Conservation (phyloP, 1,140 invertebrate species). For the Drosophila erecta region DNA sequence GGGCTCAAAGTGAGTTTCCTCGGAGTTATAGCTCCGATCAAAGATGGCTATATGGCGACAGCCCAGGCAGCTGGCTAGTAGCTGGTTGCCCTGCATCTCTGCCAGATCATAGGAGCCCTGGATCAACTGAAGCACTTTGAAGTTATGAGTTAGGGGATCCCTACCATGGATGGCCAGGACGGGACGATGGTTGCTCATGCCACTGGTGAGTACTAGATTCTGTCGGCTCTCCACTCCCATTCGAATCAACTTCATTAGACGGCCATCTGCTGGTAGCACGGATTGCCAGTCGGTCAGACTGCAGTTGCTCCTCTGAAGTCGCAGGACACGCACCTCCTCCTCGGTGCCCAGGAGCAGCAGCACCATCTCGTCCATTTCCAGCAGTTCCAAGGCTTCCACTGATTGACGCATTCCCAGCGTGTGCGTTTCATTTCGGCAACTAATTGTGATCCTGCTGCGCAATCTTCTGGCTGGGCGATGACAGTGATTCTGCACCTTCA, state of each 20-base stretch:
- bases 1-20: slow-evolving; percentile 24
- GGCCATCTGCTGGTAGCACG: slow-evolving; percentile 41
- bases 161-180: slow-evolving; percentile 48
- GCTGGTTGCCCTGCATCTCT: slow-evolving; percentile 48
- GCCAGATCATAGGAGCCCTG: slow-evolving; percentile 70
- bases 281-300: slow-evolving; percentile 74
- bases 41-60: slow-evolving; percentile 66
- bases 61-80: slow-evolving; percentile 54
- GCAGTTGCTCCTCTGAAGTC: slow-evolving; percentile 35
- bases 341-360: slow-evolving; percentile 51
- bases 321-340: slow-evolving; percentile 71
- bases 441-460: slow-evolving; percentile 61
- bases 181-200: slow-evolving; percentile 37
- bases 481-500: slow-evolving; percentile 68
- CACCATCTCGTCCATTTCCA: slow-evolving; percentile 4
- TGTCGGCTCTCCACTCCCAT: background rate
- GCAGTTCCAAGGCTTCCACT: slow-evolving; percentile 37
- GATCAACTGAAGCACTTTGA: slow-evolving; percentile 57
- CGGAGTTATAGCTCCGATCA: background rate
- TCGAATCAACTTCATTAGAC: slow-evolving; percentile 45
- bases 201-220: slow-evolving; percentile 37
- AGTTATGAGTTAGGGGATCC: slow-evolving; percentile 6
- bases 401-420: slow-evolving; percentile 57
- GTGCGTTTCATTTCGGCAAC: slow-evolving; percentile 39
- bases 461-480: slow-evolving; percentile 19